Conservation (phyloP, 2,888 invertebrate species). For the Dryomyza anilis region DNA sequence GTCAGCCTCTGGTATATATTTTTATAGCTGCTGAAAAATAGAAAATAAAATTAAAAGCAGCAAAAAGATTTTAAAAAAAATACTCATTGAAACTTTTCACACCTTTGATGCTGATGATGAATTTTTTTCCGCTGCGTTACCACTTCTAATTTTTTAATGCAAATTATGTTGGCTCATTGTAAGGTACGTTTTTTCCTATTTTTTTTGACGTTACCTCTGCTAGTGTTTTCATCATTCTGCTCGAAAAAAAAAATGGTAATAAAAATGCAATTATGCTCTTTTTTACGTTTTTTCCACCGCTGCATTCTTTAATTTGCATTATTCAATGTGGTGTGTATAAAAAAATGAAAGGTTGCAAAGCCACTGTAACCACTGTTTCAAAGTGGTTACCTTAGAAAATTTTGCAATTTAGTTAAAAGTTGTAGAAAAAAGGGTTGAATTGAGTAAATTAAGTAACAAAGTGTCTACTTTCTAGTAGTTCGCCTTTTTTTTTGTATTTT, state of each 20-base stretch:
- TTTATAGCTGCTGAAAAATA: background rate
- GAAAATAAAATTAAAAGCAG: conserved; percentile 10
- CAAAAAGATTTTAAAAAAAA: conserved; percentile 4
- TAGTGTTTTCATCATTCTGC: background rate
- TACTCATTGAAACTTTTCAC: conserved; percentile 52
- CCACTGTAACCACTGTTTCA: conserved; percentile 14
- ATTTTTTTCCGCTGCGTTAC: background rate
- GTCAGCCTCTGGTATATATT: background rate
- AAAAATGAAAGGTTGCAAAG: conserved; percentile 4
- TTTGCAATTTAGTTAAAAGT: background rate
- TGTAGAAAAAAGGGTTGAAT: background rate
- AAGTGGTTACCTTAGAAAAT: conserved; percentile 2
- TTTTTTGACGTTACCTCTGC: conserved; percentile 31
- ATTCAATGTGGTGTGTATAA: too few relatives aligned
- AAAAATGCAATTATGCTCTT: conserved; percentile 53
- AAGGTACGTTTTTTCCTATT: too few relatives aligned
- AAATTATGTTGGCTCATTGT: conserved; percentile 18
- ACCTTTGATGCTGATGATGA: conserved; percentile 52
- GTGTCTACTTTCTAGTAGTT: background rate
- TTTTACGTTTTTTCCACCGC: background rate
- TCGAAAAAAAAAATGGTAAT: conserved; percentile 41
- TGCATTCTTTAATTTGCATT: background rate
- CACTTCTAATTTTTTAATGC: conserved; percentile 14
- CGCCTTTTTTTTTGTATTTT: background rate
- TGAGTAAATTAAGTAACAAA: conserved; percentile 17